These are phyloP conservation scores for Willisornis vidua DNA, from an alignment of 2,113 vertebrate species.

Conservation along the genomic window DNA sequence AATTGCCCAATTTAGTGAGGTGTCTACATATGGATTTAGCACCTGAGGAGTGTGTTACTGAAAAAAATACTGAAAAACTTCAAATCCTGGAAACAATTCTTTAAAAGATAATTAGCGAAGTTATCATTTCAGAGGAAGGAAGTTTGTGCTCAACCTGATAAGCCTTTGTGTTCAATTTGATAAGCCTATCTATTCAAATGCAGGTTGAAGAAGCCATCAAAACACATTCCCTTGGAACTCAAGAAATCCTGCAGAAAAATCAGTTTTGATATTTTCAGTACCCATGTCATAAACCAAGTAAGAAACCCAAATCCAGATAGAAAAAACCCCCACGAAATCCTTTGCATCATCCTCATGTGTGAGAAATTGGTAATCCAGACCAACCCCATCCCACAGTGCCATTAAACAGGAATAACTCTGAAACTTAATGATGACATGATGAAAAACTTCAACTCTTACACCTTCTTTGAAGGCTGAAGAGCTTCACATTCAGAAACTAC, in stretches of 20 bases:
- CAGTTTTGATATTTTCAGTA: background rate
- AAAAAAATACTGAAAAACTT: background rate
- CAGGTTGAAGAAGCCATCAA: background rate
- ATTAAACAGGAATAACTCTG: background rate
- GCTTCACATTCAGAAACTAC: background rate
- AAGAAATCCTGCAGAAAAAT: background rate
- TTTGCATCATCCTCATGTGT: background rate
- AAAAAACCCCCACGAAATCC: background rate
- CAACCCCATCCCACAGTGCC: background rate
- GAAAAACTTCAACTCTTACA: background rate
- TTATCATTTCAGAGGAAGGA: background rate
- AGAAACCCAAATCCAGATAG: background rate
- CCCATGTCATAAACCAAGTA: background rate
- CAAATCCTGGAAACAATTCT: background rate
- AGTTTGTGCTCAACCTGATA: background rate
- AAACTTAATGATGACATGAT: background rate
- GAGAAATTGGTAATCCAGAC: background rate
- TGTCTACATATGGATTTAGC: slow-evolving; percentile 46
- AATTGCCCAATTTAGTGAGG: slow-evolving; percentile 32
- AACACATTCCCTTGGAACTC: background rate
- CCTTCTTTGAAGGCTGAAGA: background rate
- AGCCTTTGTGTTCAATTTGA: background rate
- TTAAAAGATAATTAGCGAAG: slow-evolving; percentile 21
- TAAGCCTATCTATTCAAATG: background rate
- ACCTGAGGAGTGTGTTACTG: background rate